Evolutionary conservation across 2,888 invertebrate genomes (phyloP).

Genomic region (Stenotaenia linearis): DNA sequence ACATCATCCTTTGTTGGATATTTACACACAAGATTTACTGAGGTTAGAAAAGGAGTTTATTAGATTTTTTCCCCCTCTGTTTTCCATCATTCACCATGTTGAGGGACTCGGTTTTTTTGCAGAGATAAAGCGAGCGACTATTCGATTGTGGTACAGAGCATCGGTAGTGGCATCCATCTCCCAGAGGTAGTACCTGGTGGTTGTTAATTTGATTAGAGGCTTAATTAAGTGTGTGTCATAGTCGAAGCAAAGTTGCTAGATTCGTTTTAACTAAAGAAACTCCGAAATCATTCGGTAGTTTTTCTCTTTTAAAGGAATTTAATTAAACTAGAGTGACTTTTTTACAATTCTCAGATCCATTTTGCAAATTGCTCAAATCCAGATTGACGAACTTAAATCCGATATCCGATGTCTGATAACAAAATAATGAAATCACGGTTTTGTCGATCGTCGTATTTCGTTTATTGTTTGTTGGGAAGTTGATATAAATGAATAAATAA

Average conservation of each 20-base stretch:
- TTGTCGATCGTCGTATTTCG: too few relatives aligned
- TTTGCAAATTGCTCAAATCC: neutral
- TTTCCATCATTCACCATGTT: neutral
- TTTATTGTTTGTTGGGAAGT: too few relatives aligned
- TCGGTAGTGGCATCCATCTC: neutral
- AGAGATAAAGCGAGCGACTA: neutral
- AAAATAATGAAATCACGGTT: too few relatives aligned
- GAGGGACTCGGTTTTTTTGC: too few relatives aligned
- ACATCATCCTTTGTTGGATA: neutral
- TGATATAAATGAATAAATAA: too few relatives aligned
- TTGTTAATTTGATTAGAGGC: slow-evolving; percentile 6
- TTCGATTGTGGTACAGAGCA: neutral
- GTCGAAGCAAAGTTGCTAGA: neutral
- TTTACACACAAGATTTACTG: neutral
- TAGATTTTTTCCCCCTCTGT: neutral
- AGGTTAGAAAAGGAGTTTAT: neutral
- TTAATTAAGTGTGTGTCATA: neutral
- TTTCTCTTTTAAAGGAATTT: neutral
- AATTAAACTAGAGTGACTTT: neutral
- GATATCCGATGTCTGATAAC: too few relatives aligned
- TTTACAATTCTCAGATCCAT: neutral
- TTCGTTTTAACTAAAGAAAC: neutral
- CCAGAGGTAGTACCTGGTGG: neutral
- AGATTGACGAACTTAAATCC: neutral
- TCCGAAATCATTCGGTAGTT: neutral